Percentiles rank a stretch among this genome's conserved stretches.
These are phyloP conservation scores for Cheirogaleus medius DNA, from an alignment of 2,113 vertebrate species.

Conservation along the genomic window DNA sequence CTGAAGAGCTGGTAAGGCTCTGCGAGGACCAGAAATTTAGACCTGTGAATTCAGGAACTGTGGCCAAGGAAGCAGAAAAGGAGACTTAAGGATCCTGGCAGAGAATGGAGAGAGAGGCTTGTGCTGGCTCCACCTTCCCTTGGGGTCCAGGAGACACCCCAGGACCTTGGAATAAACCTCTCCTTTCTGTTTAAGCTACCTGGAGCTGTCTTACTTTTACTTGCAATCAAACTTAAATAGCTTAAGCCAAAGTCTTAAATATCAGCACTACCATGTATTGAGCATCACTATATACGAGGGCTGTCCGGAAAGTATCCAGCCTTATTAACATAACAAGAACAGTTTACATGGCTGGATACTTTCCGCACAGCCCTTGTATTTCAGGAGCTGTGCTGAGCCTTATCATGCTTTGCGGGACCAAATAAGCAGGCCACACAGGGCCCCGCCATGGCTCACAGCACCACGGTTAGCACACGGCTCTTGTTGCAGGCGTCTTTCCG, in stretches of 20 bases:
- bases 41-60: not conserved
- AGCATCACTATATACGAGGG: not conserved
- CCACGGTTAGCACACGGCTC: not conserved
- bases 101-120: not conserved
- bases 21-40: not conserved
- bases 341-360: too few species aligned
- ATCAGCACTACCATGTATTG: not conserved
- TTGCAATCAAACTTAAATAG: too few species aligned
- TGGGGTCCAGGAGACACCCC: not conserved
- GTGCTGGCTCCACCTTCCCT: rapidly evolving
- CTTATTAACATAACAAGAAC: too few species aligned
- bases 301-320: too few species aligned
- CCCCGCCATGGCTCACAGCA: not conserved
- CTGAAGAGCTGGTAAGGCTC: not conserved
- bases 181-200: not conserved
- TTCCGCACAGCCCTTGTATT: too few species aligned
- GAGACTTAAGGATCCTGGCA: not conserved
- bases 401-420: not conserved
- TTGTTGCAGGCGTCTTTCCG: not conserved
- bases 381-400: not conserved
- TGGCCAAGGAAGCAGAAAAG: not conserved
- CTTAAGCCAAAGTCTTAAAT: conserved; percentile 2
- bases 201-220: not conserved
- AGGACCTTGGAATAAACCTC: not conserved
- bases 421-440: not conserved